phyloP scores from a whole-genome alignment of 2,888 invertebrate species.

The Hartigia nigra region DNA sequence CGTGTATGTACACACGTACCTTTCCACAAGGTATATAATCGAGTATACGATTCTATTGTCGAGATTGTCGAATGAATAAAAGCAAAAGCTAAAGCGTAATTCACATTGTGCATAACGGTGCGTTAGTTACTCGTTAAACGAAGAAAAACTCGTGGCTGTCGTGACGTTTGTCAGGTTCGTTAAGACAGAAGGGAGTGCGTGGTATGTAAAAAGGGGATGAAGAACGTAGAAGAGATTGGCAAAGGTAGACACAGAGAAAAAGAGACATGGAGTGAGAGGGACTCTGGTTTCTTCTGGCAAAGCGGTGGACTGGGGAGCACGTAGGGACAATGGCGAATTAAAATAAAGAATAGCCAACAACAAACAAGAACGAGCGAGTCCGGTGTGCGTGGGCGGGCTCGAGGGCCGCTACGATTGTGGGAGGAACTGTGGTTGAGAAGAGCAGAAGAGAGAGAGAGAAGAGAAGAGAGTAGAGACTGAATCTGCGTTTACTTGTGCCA shows the following conservation, averaged over 20 bases:
- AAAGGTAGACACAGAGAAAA: slow-evolving; percentile 3
- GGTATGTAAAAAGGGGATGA: slow-evolving; percentile 7
- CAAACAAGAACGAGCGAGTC: slow-evolving; percentile 2
- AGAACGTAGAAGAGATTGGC: slow-evolving; percentile 1
- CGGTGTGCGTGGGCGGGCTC: slow-evolving; percentile 8
- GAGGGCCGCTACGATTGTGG: background rate
- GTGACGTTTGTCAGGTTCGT: background rate
- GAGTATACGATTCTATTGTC: background rate
- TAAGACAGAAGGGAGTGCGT: background rate
- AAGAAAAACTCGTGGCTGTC: background rate
- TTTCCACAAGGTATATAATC: background rate
- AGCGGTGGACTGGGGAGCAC: background rate
- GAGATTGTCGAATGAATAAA: background rate
- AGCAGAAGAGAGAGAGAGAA: background rate
- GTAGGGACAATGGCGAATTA: slow-evolving; percentile 7
- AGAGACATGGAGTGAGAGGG: slow-evolving; percentile 4
- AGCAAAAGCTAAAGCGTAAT: background rate
- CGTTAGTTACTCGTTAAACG: background rate
- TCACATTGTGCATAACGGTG: background rate
- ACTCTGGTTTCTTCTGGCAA: slow-evolving; percentile 13
- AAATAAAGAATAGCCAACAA: slow-evolving; percentile 9
- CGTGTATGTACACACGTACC: background rate
- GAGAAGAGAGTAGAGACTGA: background rate
- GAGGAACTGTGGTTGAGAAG: background rate
- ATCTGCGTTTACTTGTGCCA: background rate